Evolutionary conservation across 2,888 invertebrate genomes (phyloP).

Genomic region (Caenorhabditis imperialis): DNA sequence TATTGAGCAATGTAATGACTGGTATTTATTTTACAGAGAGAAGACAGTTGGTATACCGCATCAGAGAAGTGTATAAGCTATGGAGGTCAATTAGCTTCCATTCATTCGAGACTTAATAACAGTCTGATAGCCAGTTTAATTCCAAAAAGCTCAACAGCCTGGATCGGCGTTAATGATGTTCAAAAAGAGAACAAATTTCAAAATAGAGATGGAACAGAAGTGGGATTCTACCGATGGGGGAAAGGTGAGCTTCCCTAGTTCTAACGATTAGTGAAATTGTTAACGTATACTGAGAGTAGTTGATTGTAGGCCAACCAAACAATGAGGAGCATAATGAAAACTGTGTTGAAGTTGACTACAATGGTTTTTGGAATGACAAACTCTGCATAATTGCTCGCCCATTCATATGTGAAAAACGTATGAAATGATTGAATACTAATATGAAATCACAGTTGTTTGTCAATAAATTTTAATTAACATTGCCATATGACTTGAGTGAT

Average conservation of each 20-base stretch:
- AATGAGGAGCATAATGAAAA: slow-evolving; percentile 70
- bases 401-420: slow-evolving; percentile 62
- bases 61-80: slow-evolving; percentile 64
- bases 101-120: slow-evolving; percentile 56
- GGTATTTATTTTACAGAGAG: slow-evolving; percentile 44
- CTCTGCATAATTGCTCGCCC: slow-evolving; percentile 62
- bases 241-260: slow-evolving; percentile 9
- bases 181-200: slow-evolving; percentile 64
- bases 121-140: slow-evolving; percentile 48
- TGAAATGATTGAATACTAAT: neutral
- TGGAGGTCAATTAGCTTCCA: slow-evolving; percentile 64
- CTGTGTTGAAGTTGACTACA: slow-evolving; percentile 58
- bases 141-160: slow-evolving; percentile 38
- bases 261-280: too few species aligned
- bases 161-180: slow-evolving; percentile 67
- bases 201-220: slow-evolving; percentile 50
- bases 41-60: slow-evolving; percentile 62
- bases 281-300: too few species aligned
- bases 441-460: neutral
- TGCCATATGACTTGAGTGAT: neutral
- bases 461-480: neutral
- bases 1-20: too few species aligned
- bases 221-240: slow-evolving; percentile 24
- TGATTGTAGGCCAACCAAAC: slow-evolving; percentile 64
- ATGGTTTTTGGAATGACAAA: slow-evolving; percentile 63